Evolutionary conservation across 2,113 vertebrate genomes (phyloP).

Genomic region (Meleagris gallopavo): DNA sequence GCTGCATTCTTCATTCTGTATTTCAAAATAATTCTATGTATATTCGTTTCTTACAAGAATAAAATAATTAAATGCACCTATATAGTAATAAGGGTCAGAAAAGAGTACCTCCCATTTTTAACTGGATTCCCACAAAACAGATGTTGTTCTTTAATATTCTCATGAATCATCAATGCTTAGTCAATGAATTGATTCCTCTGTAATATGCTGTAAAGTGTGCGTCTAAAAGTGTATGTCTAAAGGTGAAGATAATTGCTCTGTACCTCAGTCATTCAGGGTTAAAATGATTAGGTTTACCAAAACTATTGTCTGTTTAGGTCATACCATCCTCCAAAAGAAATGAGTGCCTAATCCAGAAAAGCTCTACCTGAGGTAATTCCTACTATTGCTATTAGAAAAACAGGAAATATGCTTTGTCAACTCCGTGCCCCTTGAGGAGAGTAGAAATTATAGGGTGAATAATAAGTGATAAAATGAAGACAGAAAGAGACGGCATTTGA

Average conservation of each 20-base stretch:
- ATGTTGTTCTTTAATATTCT: neutral
- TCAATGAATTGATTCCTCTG: neutral
- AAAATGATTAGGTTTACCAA: neutral
- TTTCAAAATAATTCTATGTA: neutral
- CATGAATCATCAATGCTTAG: neutral
- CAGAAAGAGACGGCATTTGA: neutral
- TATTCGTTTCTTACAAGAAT: neutral
- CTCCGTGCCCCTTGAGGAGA: neutral
- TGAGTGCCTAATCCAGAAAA: neutral
- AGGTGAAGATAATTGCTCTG: neutral
- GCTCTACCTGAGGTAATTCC: neutral
- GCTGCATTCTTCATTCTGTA: neutral
- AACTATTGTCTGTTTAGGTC: neutral
- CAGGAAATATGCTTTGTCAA: neutral
- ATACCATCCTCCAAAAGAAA: neutral
- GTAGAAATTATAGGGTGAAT: neutral
- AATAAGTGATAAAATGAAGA: neutral
- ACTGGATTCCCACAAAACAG: neutral
- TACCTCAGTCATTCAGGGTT: neutral
- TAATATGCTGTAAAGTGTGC: neutral
- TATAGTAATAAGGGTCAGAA: neutral
- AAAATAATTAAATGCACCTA: neutral
- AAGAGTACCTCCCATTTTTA: neutral
- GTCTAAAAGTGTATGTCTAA: neutral
- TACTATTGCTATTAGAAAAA: neutral